These are phyloP conservation scores for Aeoliscus strigatus DNA, from an alignment of 2,797 vertebrate species.

Conservation along the genomic window DNA sequence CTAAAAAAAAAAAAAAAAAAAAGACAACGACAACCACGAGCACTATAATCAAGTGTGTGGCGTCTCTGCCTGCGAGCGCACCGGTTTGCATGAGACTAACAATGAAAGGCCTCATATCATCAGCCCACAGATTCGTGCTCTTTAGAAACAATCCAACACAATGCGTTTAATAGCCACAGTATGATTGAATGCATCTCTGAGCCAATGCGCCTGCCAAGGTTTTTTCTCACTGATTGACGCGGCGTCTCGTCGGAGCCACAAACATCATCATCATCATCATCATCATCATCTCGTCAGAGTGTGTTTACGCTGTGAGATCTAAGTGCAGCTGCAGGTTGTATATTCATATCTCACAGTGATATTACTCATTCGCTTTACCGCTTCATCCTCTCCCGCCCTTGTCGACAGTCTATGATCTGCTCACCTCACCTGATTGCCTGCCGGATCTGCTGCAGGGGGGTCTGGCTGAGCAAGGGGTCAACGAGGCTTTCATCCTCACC, in stretches of 20 bases:
- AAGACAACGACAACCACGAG: constrained; percentile 30
- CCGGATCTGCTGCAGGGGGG: constrained; percentile 81
- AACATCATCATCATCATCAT: constrained; percentile 35
- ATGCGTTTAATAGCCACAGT: no score
- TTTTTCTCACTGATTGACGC: constrained; percentile 28
- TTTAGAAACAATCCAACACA: no score
- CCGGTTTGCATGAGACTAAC: no score
- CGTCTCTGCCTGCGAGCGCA: constrained; percentile 9
- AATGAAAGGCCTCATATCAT: not conserved
- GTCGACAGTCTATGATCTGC: constrained; percentile 89
- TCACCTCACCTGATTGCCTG: constrained; percentile 83
- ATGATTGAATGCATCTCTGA: no score
- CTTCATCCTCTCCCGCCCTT: constrained; percentile 14
- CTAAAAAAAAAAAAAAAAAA: no score
- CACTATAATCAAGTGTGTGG: constrained; percentile 18
- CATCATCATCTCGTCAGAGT: constrained; percentile 28
- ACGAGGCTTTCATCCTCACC: constrained; percentile 84
- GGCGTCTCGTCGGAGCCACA: constrained; percentile 24
- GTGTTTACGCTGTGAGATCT: constrained; percentile 37
- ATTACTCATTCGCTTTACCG: constrained; percentile 34
- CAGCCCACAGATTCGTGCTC: no score
- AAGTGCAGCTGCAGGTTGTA: constrained; percentile 26
- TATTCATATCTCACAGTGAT: constrained; percentile 46
- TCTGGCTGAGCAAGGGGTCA: constrained; percentile 78
- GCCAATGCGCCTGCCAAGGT: constrained; percentile 26